phyloP scores from a whole-genome alignment of 2,888 invertebrate species.

The Drosophila recens region DNA sequence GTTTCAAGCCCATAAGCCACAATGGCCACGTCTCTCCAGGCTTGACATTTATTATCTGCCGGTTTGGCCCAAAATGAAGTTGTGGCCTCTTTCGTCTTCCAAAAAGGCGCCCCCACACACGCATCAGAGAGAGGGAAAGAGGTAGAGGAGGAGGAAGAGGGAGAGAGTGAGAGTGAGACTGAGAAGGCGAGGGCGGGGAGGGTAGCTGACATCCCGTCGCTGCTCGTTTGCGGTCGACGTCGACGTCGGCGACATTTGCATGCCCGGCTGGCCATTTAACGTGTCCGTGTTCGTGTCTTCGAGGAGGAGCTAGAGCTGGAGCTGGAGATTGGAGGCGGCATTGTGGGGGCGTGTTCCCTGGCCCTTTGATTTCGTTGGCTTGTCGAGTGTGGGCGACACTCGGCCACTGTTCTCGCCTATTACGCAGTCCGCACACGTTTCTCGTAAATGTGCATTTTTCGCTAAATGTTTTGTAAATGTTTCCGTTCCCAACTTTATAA shows the following conservation, averaged over 20 bases:
- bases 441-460: slow-evolving; percentile 78
- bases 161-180: background rate
- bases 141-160: too few species aligned
- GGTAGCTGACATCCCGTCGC: slow-evolving; percentile 50
- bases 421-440: slow-evolving; percentile 76
- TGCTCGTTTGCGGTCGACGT: slow-evolving; percentile 65
- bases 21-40: slow-evolving; percentile 77
- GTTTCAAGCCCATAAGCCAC: slow-evolving; percentile 76
- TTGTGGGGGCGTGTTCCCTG: slow-evolving; percentile 27
- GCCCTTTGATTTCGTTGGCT: slow-evolving; percentile 66
- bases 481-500: slow-evolving; percentile 78
- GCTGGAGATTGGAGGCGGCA: background rate
- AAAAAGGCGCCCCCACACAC: slow-evolving; percentile 34
- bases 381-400: slow-evolving; percentile 13
- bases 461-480: slow-evolving; percentile 82
- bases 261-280: slow-evolving; percentile 65
- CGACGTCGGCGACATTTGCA: slow-evolving; percentile 65
- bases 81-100: slow-evolving; percentile 53
- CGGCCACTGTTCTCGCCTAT: slow-evolving; percentile 34
- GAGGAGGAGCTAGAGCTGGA: slow-evolving; percentile 4
- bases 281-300: slow-evolving; percentile 39
- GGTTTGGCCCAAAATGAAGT: slow-evolving; percentile 61
- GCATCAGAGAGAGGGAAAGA: slow-evolving; percentile 14
- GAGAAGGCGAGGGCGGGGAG: background rate
- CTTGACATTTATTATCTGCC: slow-evolving; percentile 80